Evolutionary conservation across 2,113 vertebrate species (phyloP), one percentile per base, ranked within the genome.

Genomic region (Clarias magur): DNA sequence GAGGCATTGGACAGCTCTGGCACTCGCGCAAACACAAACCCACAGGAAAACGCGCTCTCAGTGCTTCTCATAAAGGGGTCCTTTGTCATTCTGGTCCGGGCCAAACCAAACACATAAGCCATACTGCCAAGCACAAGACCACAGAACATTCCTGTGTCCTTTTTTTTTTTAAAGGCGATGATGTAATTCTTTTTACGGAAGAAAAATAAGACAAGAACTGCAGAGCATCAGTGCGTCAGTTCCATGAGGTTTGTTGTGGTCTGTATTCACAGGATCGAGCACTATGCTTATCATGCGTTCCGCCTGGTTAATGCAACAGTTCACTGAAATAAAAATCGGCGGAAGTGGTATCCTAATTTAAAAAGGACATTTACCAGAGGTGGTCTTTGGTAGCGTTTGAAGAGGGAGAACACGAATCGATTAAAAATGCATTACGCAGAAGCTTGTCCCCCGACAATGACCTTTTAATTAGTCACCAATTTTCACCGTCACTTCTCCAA

Each of bases 391-490:
- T 48, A 1, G 84, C 53, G 57, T 72, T 56, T 68, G 73, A 82
- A 27, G 76, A 62, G 67, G 65, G 65, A 86, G 88, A 92, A 76
- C 42, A 83, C 72, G 88, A 85, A 65, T 83, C 90, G 89, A 93
- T 91, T 93, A 93, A 92, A 93, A 91, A 88, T 34, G 59, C 87
- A 89, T 87, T 88, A 90, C 86, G 86, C 53, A 70, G 68, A 48
- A 65, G 68, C 48, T 76, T 21, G 30, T 86, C 85, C 83, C 79
- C 83, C 27, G 53, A 85, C 79, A 88, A 88, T 85, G 84, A 84
- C 85, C 86, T 83, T 89, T 90, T 76, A 92, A 92, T 90, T 89
- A 91, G 75, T 80, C 86, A n/a, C 19, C 60, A 82, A 86, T 87
- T 91, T 87, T 72, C 62, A 83, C 56, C 34, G 72, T 88, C 90